A percentile compares a stretch with the other conserved stretches of the same genome.
These are phyloP conservation scores for Drosophila meridiana DNA, from an alignment of 2,888 invertebrate genomes.

Conservation along the genomic window DNA sequence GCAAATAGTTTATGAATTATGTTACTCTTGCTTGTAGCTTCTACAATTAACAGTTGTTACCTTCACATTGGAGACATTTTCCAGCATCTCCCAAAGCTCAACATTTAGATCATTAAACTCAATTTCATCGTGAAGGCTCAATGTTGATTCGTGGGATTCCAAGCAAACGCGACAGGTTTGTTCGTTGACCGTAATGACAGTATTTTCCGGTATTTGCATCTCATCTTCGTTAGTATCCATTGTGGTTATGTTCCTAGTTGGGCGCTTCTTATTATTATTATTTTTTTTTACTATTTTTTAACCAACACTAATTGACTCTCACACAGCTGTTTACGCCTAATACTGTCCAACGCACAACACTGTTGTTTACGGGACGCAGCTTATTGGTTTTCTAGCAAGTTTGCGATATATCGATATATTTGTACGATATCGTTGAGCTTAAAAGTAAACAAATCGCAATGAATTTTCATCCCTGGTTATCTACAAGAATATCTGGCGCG, in stretches of 20 bases:
- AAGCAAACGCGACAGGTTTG: slow-evolving; percentile 79
- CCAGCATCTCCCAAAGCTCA: slow-evolving; percentile 69
- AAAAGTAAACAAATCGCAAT: background rate
- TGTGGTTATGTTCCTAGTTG: slow-evolving; percentile 24
- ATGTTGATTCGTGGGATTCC: slow-evolving; percentile 55
- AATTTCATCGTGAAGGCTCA: slow-evolving; percentile 78
- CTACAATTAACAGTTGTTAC: slow-evolving; percentile 41
- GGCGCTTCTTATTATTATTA: background rate
- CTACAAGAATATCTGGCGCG: background rate
- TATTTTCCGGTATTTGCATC: background rate
- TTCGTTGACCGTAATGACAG: slow-evolving; percentile 12
- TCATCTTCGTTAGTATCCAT: slow-evolving; percentile 28
- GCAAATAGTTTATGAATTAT: background rate
- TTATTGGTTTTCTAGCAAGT: background rate
- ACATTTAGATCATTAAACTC: slow-evolving; percentile 69
- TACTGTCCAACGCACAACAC: background rate
- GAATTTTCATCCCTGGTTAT: background rate
- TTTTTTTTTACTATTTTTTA: background rate
- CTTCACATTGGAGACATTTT: slow-evolving; percentile 71
- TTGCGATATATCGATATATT: slow-evolving; percentile 2
- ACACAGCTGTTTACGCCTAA: background rate
- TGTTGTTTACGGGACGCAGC: background rate
- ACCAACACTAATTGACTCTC: background rate
- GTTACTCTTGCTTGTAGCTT: background rate
- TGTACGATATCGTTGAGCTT: background rate